Conservation (phyloP, 2,888 invertebrate species). For the Coenonympha glycerion region DNA sequence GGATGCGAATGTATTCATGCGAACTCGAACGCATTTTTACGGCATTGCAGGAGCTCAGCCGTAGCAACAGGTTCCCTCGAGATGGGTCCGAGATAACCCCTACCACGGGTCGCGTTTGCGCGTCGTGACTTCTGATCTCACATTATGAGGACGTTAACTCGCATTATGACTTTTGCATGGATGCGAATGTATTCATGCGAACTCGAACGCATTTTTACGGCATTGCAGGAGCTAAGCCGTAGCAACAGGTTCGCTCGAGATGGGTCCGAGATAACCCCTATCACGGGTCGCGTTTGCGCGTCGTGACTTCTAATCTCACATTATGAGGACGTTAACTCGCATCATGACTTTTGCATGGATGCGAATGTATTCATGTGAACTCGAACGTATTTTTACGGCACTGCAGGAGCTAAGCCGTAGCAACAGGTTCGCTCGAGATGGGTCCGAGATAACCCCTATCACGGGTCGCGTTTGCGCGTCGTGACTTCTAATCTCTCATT, state of each 20-base stretch:
- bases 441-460: constrained; percentile 17
- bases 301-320: constrained; percentile 12
- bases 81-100: constrained; percentile 20
- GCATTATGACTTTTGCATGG: constrained; percentile 3
- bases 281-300: constrained; percentile 7
- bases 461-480: constrained; percentile 6
- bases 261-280: constrained; percentile 18
- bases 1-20: background rate
- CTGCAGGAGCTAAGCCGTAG: background rate
- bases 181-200: background rate
- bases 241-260: constrained; percentile 25
- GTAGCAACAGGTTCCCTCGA: constrained; percentile 23
- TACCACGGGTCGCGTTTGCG: constrained; percentile 7
- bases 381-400: too few relatives aligned
- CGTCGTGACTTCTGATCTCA: constrained; percentile 12
- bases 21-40: too few relatives aligned
- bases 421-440: constrained; percentile 24
- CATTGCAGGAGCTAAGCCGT: background rate
- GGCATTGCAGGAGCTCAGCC: background rate
- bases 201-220: too few relatives aligned
- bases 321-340: constrained; percentile 14
- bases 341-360: constrained; percentile 4
- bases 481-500: constrained; percentile 13
- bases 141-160: constrained; percentile 15
- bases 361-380: too few relatives aligned